These are phyloP conservation scores for Zele albiditarsus DNA, from an alignment of 2,888 invertebrate species.

Conservation along the genomic window DNA sequence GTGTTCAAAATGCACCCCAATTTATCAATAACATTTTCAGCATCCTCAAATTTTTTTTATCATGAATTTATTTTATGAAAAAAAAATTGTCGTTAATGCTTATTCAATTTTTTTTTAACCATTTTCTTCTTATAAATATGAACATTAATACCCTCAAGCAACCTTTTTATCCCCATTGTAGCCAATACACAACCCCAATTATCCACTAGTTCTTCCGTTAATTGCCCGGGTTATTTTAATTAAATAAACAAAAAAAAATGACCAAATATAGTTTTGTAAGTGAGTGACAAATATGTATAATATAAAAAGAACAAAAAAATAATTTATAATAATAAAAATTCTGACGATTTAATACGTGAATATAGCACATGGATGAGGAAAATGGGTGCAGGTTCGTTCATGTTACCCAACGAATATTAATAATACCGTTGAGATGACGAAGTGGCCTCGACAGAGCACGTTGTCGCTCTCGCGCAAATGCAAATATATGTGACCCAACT, in stretches of 20 bases:
- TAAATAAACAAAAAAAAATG: not conserved
- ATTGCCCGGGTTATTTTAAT: no score
- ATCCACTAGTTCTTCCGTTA: no score
- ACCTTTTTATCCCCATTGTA: no score
- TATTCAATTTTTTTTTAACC: no score
- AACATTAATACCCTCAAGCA: no score
- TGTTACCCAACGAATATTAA: conserved; percentile 4
- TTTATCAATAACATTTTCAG: no score
- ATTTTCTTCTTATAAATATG: no score
- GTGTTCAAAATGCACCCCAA: no score
- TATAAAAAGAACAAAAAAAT: not conserved
- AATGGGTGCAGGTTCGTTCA: not conserved
- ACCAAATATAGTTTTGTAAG: not conserved
- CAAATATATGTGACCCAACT: conserved; percentile 16
- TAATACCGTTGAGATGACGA: conserved; percentile 21
- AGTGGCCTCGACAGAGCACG: conserved; percentile 2
- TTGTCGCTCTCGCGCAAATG: conserved; percentile 15
- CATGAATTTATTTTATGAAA: no score
- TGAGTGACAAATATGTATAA: not conserved
- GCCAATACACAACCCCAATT: no score
- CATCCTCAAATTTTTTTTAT: no score
- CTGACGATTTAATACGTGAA: conserved; percentile 1
- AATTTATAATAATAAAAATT: not conserved
- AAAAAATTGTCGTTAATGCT: no score
- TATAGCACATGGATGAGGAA: not conserved